Evolutionary conservation across 2,888 invertebrate species (phyloP), one percentile per base, ranked within the genome.

Genomic region (Chironomus riparius): DNA sequence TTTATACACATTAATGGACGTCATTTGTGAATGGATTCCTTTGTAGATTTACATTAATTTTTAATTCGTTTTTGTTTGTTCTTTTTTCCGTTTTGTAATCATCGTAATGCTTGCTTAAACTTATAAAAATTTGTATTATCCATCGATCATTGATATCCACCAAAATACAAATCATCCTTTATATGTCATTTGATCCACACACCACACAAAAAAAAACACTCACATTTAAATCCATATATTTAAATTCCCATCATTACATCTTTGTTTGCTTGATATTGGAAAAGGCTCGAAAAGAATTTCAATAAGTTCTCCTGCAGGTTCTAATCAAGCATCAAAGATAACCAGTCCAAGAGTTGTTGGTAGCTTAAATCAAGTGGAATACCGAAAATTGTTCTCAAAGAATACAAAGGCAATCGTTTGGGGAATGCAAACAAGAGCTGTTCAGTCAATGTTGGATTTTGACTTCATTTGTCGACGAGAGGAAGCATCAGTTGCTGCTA

Each of bases 391-490:
- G 78, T 96, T 97, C 86, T 89, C 88, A n/a, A 89, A 88, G 78
- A 87, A 88, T 77, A 98, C 97, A 12, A 94, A 93, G 82, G 91
- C 97, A 10, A 96, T 99, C 81, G 92, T 99, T 21, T 99, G 98
- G 98, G 99, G 99, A 78, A 98, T 99, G 96, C 99, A 99, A 86
- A 93, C 93, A 68, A 87, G 97, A 77, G 98, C 99, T 22, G 96
- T 99, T 7, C 97, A 94, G 79, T 84, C 84, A 47, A 84, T 85
- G 84, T 80, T 84, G 28, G 84, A 84, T 77, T 84, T 84, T 79
- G 84, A 84, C 78, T 84, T 84, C 72, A 84, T 85, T 77, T 84
- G 84, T 82, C 74, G 74, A 22, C 74, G 74, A 13, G 74, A 74
- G 12, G 74, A 82, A 83, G 84, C 81, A 47, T 69, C 70, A 61